These are phyloP conservation scores for Catalaphyllia jardinei DNA, from an alignment of 64 coral and sea anemone genomes.

Conservation along the genomic window DNA sequence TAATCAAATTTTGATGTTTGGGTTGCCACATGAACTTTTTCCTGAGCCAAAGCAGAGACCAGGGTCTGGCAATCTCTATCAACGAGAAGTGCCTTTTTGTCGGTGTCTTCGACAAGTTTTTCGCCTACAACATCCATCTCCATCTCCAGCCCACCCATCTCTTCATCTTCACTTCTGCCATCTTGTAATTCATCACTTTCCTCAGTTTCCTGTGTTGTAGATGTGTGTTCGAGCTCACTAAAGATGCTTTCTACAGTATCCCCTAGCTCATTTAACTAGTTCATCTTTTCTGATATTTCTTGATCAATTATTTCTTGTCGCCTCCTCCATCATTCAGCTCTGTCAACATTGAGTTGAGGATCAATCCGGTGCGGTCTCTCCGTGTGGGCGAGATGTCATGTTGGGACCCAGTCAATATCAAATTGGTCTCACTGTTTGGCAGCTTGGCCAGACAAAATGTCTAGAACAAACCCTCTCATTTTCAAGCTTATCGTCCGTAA, in stretches of 20 bases:
- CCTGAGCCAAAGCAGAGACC: constrained; percentile 27
- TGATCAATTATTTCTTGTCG: constrained; percentile 34
- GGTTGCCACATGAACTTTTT: constrained; percentile 21
- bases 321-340: background rate
- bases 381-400: background rate
- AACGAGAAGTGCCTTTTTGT: constrained; percentile 8
- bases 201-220: constrained; percentile 24
- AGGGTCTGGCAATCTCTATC: constrained; percentile 12
- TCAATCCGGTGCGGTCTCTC: constrained; percentile 9
- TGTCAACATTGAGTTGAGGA: constrained; percentile 30
- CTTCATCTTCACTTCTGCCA: constrained; percentile 5
- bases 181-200: constrained; percentile 31
- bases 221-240: no score
- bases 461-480: no score
- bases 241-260: constrained; percentile 24
- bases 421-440: no score
- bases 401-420: no score
- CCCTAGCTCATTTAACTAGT: background rate
- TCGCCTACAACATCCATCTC: background rate
- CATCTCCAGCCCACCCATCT: no score
- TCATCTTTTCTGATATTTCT: constrained; percentile 11
- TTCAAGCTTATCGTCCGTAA: no score
- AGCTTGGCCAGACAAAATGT: no score
- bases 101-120: constrained; percentile 8
- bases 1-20: constrained; percentile 45